Percentiles rank a stretch among this genome's conserved stretches.
phyloP scores from a whole-genome alignment of 2,113 vertebrate species.

The Oryzias woworae region DNA sequence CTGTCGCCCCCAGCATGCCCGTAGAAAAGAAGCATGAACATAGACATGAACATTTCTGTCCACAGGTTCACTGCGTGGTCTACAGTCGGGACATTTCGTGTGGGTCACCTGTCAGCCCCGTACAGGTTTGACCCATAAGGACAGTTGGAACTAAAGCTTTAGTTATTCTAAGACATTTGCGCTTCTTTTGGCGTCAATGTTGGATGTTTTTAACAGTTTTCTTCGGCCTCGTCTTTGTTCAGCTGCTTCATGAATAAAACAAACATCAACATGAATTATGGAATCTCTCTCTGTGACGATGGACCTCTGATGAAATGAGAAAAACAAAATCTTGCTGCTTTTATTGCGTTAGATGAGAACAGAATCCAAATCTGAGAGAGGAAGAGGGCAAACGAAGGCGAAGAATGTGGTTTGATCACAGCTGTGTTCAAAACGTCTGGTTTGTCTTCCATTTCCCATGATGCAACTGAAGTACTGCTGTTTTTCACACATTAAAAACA shows the following conservation, averaged over 20 bases:
- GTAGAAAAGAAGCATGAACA: too few relatives aligned
- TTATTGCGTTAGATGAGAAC: too few relatives aligned
- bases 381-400: too few relatives aligned
- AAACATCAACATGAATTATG: conserved; percentile 14
- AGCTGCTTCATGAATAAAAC: conserved; percentile 13
- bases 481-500: not conserved
- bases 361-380: too few relatives aligned
- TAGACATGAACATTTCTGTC: too few relatives aligned
- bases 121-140: too few relatives aligned
- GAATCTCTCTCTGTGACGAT: not conserved
- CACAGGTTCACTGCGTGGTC: too few relatives aligned
- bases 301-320: not conserved
- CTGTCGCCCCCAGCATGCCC: too few relatives aligned
- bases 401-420: too few relatives aligned
- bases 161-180: not conserved
- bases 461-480: not conserved
- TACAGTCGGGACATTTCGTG: too few relatives aligned
- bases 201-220: not conserved
- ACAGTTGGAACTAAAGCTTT: too few relatives aligned
- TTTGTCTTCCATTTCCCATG: not conserved
- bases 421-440: not conserved
- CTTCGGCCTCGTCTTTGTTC: not conserved
- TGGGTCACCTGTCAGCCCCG: too few relatives aligned
- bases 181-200: not conserved
- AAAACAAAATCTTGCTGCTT: not conserved